These are phyloP conservation scores for Linnaemya vulpina DNA, from an alignment of 2,888 invertebrate genomes.

Conservation along the genomic window DNA sequence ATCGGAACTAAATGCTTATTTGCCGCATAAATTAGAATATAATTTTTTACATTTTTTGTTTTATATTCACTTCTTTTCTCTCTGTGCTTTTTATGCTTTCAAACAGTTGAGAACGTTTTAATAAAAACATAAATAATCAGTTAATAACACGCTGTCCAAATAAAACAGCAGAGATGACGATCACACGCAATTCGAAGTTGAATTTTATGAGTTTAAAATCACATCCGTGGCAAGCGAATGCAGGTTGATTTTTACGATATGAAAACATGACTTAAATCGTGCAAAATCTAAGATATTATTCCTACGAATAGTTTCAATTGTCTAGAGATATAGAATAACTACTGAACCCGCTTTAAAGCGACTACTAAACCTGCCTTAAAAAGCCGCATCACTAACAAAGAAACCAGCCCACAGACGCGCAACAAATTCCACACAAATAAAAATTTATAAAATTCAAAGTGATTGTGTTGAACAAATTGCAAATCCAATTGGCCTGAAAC, in stretches of 20 bases:
- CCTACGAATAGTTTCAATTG: no score
- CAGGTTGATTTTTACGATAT: background rate
- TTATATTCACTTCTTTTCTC: no score
- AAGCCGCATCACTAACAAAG: no score
- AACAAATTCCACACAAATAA: background rate
- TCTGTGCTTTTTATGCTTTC: background rate
- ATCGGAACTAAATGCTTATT: slow-evolving; percentile 56
- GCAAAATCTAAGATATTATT: no score
- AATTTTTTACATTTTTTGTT: slow-evolving; percentile 25
- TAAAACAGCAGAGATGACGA: slow-evolving; percentile 15
- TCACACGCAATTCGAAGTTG: slow-evolving; percentile 51
- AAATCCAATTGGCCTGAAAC: slow-evolving; percentile 46
- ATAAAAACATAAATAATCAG: slow-evolving; percentile 54
- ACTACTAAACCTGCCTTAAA: no score
- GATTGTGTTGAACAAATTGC: slow-evolving; percentile 76
- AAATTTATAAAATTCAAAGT: slow-evolving; percentile 71
- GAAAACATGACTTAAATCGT: background rate
- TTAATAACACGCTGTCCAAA: slow-evolving; percentile 42
- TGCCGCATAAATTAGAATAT: slow-evolving; percentile 58
- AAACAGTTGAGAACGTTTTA: slow-evolving; percentile 37
- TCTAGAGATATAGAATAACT: no score
- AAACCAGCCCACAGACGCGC: no score
- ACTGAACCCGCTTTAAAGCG: background rate
- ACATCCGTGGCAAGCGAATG: background rate
- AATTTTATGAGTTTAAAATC: slow-evolving; percentile 31